Percentiles rank a stretch among this genome's conserved stretches.
Conservation (phyloP, 2,888 invertebrate genomes). For the Papilio demoleus region DNA sequence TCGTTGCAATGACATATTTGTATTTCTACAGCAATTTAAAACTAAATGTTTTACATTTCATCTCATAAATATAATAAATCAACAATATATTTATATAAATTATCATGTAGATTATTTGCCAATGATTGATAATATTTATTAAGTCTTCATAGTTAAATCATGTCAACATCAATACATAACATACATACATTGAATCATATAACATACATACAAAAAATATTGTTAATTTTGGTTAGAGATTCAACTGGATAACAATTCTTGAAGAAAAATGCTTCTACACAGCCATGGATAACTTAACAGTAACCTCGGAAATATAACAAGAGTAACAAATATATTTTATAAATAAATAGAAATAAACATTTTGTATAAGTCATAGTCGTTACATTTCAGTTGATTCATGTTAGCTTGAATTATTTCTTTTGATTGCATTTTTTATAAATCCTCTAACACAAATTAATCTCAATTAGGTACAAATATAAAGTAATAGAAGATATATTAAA, state of each 20-base stretch:
- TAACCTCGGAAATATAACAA: neutral
- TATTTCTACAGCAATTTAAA: slow-evolving; percentile 1
- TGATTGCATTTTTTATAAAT: too few relatives aligned
- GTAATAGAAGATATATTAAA: too few relatives aligned
- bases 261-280: slow-evolving; percentile 31
- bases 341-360: neutral
- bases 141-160: neutral
- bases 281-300: slow-evolving; percentile 28
- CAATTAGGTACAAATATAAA: neutral
- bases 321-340: neutral
- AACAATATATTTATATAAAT: neutral
- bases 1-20: slow-evolving; percentile 35
- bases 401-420: too few relatives aligned
- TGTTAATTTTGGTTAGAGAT: slow-evolving; percentile 14
- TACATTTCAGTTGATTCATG: too few relatives aligned
- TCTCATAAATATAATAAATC: neutral
- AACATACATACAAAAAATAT: neutral
- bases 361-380: neutral
- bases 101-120: too few relatives aligned
- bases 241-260: slow-evolving; percentile 16
- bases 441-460: too few relatives aligned
- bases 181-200: neutral
- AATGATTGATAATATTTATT: neutral
- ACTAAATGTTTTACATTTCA: neutral
- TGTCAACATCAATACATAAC: neutral